A percentile compares a stretch with the other conserved stretches of the same genome.
These are phyloP conservation scores for Eurosta solidaginis DNA, from an alignment of 1,140 invertebrate species.

Conservation along the genomic window DNA sequence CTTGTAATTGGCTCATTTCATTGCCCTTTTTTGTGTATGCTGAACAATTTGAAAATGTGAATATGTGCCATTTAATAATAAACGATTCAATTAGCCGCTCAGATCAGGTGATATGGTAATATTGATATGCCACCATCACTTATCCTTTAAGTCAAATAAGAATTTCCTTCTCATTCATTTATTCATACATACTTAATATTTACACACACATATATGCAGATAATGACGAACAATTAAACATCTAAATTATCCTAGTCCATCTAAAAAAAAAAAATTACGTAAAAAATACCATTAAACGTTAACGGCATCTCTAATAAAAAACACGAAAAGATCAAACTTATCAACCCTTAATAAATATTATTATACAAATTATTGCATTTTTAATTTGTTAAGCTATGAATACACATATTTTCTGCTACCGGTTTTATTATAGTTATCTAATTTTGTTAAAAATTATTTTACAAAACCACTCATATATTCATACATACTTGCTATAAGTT, in stretches of 20 bases:
- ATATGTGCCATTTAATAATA: no score
- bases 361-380: not conserved
- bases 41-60: no score
- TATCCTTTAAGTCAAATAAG: not conserved
- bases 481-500: no score
- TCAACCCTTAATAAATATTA: not conserved
- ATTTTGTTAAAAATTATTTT: not conserved
- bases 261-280: not conserved
- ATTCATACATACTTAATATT: not conserved
- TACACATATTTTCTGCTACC: not conserved
- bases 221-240: not conserved
- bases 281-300: no score
- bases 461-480: not conserved
- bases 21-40: no score
- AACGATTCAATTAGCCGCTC: no score
- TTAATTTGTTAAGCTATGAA: not conserved
- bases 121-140: no score
- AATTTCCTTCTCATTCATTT: not conserved
- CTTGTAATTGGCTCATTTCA: no score
- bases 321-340: not conserved
- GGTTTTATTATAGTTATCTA: not conserved
- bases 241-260: not conserved
- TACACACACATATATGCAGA: not conserved
- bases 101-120: no score
- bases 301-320: no score